Percentiles rank a stretch among this genome's conserved stretches.
phyloP scores from a whole-genome alignment of 2,797 vertebrate genomes.

The Aplochiton taeniatus region DNA sequence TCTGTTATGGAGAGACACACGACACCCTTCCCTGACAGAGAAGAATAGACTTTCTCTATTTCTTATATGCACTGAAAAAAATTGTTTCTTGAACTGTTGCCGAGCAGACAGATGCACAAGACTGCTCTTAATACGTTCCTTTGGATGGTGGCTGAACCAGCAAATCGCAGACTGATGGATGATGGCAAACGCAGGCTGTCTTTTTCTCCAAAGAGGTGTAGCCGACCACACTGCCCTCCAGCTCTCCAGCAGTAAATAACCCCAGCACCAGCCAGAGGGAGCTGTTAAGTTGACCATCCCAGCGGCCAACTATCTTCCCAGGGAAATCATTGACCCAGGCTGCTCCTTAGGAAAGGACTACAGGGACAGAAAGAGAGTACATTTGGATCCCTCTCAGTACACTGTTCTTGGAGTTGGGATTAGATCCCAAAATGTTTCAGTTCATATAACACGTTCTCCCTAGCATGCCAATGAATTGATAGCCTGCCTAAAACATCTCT shows the following conservation, averaged over 20 bases:
- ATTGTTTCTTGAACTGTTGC: conserved; percentile 12
- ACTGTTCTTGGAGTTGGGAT: too few species aligned
- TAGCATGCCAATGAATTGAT: too few species aligned
- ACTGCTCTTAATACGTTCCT: conserved; percentile 19
- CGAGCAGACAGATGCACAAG: conserved; percentile 19
- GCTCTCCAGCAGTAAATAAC: neutral
- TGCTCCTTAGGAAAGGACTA: neutral
- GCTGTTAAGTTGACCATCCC: neutral
- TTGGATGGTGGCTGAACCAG: conserved; percentile 12
- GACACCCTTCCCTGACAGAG: neutral
- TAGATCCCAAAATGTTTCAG: too few species aligned
- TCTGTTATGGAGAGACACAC: neutral
- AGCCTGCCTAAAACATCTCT: too few species aligned
- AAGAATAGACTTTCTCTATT: conserved; percentile 1
- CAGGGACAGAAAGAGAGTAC: neutral
- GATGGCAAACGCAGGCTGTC: conserved; percentile 12
- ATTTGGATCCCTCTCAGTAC: too few species aligned
- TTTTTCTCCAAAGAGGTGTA: neutral
- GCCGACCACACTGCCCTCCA: conserved; percentile 15
- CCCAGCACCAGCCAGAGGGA: neutral
- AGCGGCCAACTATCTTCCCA: conserved; percentile 1
- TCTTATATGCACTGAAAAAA: conserved; percentile 11
- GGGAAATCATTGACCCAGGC: conserved; percentile 19
- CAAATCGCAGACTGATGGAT: conserved; percentile 25
- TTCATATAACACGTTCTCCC: too few species aligned